Evolutionary conservation across 2,888 invertebrate species (phyloP).

Genomic region (Aporophyla nigra): DNA sequence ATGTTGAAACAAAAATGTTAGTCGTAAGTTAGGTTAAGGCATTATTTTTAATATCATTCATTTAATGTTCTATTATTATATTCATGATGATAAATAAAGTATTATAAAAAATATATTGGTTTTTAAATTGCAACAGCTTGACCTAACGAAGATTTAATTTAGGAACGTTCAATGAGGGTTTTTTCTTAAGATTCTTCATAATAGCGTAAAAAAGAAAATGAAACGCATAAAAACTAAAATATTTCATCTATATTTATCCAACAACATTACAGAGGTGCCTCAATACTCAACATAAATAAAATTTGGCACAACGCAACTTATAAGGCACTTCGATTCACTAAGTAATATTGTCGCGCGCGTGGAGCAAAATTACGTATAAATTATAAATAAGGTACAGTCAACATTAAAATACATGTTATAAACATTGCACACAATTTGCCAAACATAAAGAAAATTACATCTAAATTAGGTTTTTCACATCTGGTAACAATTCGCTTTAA

Average conservation of each 20-base stretch:
- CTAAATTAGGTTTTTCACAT: not conserved
- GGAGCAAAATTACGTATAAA: slow-evolving; percentile 52
- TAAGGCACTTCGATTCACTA: slow-evolving; percentile 57
- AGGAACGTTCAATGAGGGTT: not conserved
- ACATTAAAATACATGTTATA: slow-evolving; percentile 19
- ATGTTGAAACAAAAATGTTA: slow-evolving; percentile 81
- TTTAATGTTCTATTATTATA: slow-evolving; percentile 84
- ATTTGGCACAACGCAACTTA: slow-evolving; percentile 66
- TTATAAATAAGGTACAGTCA: slow-evolving; percentile 43
- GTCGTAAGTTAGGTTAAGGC: slow-evolving; percentile 79
- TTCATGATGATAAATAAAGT: slow-evolving; percentile 79
- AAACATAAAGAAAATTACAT: slow-evolving; percentile 5
- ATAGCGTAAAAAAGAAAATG: slow-evolving; percentile 7
- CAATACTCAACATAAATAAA: slow-evolving; percentile 35
- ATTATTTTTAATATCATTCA: slow-evolving; percentile 84
- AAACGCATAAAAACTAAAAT: slow-evolving; percentile 60
- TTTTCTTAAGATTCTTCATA: too few relatives aligned
- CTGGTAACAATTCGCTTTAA: slow-evolving; percentile 3
- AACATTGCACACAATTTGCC: slow-evolving; percentile 29
- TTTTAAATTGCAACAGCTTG: not conserved
- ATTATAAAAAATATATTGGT: slow-evolving; percentile 64
- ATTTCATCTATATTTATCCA: slow-evolving; percentile 61
- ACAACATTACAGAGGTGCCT: slow-evolving; percentile 58
- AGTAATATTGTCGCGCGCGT: slow-evolving; percentile 53
- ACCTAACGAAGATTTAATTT: not conserved